Conservation (phyloP, 2,797 vertebrate genomes). For the Myotis myotis region DNA sequence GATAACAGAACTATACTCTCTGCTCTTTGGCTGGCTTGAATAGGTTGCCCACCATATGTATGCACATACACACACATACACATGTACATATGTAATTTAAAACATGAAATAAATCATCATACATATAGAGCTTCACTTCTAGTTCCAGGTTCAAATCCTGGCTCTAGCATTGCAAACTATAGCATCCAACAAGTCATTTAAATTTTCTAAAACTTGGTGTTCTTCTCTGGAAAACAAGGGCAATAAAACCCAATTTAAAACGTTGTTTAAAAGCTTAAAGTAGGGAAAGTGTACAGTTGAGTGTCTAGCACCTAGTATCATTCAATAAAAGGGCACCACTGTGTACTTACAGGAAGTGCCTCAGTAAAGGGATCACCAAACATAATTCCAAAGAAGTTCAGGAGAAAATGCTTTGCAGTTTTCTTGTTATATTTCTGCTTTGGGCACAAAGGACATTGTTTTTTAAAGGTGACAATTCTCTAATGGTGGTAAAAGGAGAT, state of each 20-base stretch:
- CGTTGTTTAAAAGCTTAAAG: background rate
- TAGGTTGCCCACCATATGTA: background rate
- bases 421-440: background rate
- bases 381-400: background rate
- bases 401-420: background rate
- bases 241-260: background rate
- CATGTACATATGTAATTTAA: background rate
- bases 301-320: background rate
- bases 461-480: constrained; percentile 62
- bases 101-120: background rate
- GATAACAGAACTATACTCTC: background rate
- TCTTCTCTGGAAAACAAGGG: background rate
- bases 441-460: background rate
- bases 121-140: background rate
- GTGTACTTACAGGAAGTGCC: background rate
- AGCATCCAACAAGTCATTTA: background rate
- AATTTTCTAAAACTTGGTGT: background rate
- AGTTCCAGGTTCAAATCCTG: background rate
- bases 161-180: background rate
- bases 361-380: background rate
- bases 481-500: constrained; percentile 46
- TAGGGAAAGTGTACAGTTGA: background rate
- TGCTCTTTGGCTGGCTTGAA: background rate
- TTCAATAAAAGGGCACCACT: background rate
- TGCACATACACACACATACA: background rate